Base-by-base conservation (phyloP, 2,797 vertebrate species). In the Botia almorhae region DNA sequence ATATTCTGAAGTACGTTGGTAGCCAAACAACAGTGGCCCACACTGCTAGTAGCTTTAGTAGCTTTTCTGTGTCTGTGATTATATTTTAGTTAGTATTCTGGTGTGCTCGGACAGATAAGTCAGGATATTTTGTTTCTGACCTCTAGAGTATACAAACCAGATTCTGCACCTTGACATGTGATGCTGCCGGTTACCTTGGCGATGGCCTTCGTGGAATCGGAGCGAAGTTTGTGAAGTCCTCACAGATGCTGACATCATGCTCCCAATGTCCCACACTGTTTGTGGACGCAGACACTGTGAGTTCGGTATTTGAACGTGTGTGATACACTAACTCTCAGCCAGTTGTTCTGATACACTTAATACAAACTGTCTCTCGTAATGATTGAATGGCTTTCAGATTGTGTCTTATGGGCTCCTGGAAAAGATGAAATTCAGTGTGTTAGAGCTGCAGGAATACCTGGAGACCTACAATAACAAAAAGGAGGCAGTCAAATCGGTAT, bases 381-480 rank as follows among this genome's bases (percentile, higher is more conserved):
- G 11, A 6, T 13, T 51, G 12, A 74, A 43, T 53, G n/a, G 63
- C 69, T 75, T 93, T 68, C 87, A 99, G 98, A 95, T 99, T 56
- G 93, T 98, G 63, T 97, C 96, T 26, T 96, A 95, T 84, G 97
- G 97, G 70, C 95, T 99, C 81, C 93, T 99, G 85, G 97, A 99
- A 82, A 99, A 98, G 89, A 94, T 99, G 87, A 99, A 99, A 89
- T 99, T 99, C 92, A 98, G 96, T 74, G 98, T 98, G 69, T 81
- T 99, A 89, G 98, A 99, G 85, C 93, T 99, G 77, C 98, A 99
- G 84, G 98, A 99, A 89, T 99, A 99, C 85, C 88, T 99, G 81
- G 98, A 99, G 76, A 99, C 97, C 0, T 99, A 99, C 90, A 99
- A 98, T 93, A 97, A 95, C 89, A 95, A 95, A 79, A 98, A 96